Base-by-base conservation (phyloP, 1,140 invertebrate genomes). In the Conus betulinus region DNA sequence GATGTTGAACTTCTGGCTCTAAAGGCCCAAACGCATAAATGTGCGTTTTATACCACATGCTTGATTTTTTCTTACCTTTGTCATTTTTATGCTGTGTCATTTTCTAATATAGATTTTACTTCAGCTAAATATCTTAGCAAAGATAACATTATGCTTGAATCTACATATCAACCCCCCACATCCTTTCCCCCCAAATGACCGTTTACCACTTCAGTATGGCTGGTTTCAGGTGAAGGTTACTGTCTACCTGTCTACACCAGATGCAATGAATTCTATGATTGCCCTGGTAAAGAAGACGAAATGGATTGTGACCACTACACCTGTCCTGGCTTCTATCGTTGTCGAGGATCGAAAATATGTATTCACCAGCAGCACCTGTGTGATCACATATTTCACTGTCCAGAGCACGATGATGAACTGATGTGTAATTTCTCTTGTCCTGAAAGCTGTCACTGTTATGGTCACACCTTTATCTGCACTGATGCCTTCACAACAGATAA, bases 361-460 rank as follows among this genome's bases (percentile, higher is more conserved):
- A 27, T 89, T 8, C 60, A 76, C 20, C 63, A 67, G 55, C 27
- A 74, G 10, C 82, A 87, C n/a, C 13, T 89, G 63, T 89, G 88
- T 87, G 88, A 89, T 71, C 67, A 76, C 23, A 7, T n/a, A 5
- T 27, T n/a, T 15, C 88, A 89, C n/a, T 89, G 88, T 87, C 84
- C 84, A 27, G 5, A 27, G 60, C n/a, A 67, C 10, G 84, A 85
- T 51, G 84, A 85, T 17, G 84, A 85, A 71, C 84, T 63, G 27
- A n/a, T 85, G 60, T 63, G 60, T 63, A 63, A 63, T 63, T 63
- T 63, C 10, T 15, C 57, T 27, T 85, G 84, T 85, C 84, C 84
- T 67, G 57, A 25, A 23, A 67, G 2, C 27, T 85, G 84, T 74
- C 23, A 63, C 52, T 85, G 84, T 85, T 51, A 74, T 5, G 84